A percentile compares a stretch with the other conserved stretches of the same genome.
Evolutionary conservation across 64 coral and sea anemone species (phyloP).

Genomic region (Stichodactyla helianthus): DNA sequence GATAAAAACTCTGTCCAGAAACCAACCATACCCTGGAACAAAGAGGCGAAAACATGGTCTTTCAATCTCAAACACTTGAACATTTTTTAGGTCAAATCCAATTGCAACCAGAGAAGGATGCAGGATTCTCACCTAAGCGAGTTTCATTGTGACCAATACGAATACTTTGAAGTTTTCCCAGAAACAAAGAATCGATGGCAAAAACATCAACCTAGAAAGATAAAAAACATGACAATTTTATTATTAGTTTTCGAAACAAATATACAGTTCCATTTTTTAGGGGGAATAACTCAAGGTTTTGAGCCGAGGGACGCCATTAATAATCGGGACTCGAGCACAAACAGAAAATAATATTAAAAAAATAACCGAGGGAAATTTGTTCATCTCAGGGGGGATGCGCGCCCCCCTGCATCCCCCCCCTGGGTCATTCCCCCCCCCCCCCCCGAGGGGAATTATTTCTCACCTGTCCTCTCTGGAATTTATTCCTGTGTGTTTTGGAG

Average conservation of each 20-base stretch:
- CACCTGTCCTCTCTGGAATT: conserved; percentile 93
- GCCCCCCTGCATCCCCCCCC: too few relatives aligned
- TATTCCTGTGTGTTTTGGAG: conserved; percentile 83
- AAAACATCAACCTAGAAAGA: conserved; percentile 74
- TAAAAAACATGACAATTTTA: neutral
- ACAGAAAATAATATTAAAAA: too few relatives aligned
- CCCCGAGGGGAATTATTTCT: neutral
- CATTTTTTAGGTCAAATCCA: neutral
- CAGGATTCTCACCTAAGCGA: conserved; percentile 47
- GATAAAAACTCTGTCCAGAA: conserved; percentile 72
- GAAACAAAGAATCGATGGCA: conserved; percentile 71
- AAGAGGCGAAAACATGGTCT: neutral
- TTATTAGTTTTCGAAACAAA: neutral
- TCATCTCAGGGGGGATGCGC: too few relatives aligned
- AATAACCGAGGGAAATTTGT: neutral
- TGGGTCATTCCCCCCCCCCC: too few relatives aligned
- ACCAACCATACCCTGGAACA: conserved; percentile 79
- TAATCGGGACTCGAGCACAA: too few relatives aligned
- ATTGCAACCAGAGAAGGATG: neutral
- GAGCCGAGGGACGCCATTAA: too few relatives aligned
- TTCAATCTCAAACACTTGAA: neutral
- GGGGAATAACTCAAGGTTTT: too few relatives aligned
- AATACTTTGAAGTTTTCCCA: conserved; percentile 73
- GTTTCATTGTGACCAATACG: conserved; percentile 86
- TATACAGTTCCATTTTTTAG: too few relatives aligned